phyloP scores from a whole-genome alignment of 2,797 vertebrate species.

The Phoebastria nigripes region DNA sequence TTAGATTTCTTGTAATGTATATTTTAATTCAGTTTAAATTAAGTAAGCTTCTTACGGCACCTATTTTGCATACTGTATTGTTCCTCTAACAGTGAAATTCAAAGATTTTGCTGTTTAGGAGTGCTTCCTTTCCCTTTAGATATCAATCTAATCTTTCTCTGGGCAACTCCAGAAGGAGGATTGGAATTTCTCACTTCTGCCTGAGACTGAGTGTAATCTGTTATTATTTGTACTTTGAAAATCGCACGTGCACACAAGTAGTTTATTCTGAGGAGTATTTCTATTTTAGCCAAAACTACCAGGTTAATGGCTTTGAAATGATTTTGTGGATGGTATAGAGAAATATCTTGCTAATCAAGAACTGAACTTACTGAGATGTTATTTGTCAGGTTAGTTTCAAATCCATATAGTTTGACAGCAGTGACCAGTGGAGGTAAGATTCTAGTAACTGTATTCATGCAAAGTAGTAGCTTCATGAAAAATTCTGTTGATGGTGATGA shows the following conservation, averaged over 20 bases:
- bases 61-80: neutral
- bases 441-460: neutral
- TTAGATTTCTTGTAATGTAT: neutral
- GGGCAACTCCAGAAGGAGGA: neutral
- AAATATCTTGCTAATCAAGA: neutral
- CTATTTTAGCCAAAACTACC: neutral
- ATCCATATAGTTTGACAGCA: neutral
- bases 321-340: neutral
- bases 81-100: neutral
- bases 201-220: neutral
- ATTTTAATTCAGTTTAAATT: neutral
- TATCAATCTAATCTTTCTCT: neutral
- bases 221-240: neutral
- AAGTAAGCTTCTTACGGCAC: neutral
- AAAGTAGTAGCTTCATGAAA: neutral
- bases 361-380: neutral
- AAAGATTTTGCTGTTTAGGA: neutral
- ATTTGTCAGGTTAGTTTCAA: neutral
- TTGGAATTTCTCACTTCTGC: neutral
- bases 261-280: neutral
- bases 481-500: neutral
- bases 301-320: neutral
- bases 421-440: neutral
- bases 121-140: neutral
- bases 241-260: neutral